Base-by-base conservation (phyloP, 2,888 invertebrate genomes). In the Spilosoma lubricipeda region DNA sequence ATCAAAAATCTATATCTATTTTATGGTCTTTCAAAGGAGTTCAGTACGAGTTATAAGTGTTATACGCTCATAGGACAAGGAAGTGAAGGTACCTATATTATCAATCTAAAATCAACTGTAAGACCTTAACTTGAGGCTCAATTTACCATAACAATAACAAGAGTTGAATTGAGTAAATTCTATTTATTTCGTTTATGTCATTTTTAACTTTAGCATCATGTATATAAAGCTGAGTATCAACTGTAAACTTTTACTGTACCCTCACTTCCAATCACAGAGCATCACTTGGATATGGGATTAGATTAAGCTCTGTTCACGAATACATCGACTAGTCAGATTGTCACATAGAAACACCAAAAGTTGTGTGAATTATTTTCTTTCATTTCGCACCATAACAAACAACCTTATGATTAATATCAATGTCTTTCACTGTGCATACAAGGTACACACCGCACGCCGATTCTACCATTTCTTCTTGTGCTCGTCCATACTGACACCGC, bases 401-500 rank as follows among this genome's bases (percentile, higher is more conserved):
- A 85, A 82, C 80, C 87, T 87, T 86, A 86, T 70, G 76, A 81
- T 87, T 86, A 86, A 80, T 81, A 77, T 85, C 78, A 84, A 85
- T 74, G 85, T 86, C 86, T 79, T 78, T 80, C 79, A 87, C 80
- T 87, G 89, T 88, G 86, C 86, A 78, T 85, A 82, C 86, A 84
- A 81, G 79, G 82, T 76, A 85, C 82, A 82, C 82, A 78, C 81
- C 30, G 74, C 79, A 73, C 76, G 73, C 74, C 80, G 72, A 39
- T 81, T 83, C 94, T 97, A 99, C 99, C 99, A 99, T 93, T 98
- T 98, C 96, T 99, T 99, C 96, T 99, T 99, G 96, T 99, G 99
- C 91, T 99, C 99, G 94, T 99, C 99, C 99, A 99, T 99, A 80
- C 99, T 99, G 64, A 99, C 99, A 74, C 99, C 99, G 77, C 99